Percentiles rank a stretch among this genome's conserved stretches.
These are phyloP conservation scores for Oryzias javanicus DNA, from an alignment of 2,113 vertebrate species.

Conservation along the genomic window DNA sequence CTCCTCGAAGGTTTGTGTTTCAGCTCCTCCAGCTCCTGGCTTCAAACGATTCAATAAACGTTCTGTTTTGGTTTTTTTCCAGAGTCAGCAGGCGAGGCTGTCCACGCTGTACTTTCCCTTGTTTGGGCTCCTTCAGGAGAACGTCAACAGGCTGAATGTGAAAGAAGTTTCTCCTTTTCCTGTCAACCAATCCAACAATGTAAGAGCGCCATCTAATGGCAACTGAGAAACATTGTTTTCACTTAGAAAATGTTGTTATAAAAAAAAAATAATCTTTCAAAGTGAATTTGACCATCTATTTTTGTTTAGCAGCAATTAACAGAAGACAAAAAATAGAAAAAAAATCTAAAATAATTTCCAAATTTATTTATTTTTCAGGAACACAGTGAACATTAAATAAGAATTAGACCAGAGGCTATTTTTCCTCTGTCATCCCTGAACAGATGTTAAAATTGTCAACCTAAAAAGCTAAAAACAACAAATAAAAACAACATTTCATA, in stretches of 20 bases:
- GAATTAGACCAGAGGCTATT: too few relatives aligned
- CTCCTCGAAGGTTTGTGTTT: slow-evolving; percentile 78
- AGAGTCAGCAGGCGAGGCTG: slow-evolving; percentile 95
- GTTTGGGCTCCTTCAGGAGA: slow-evolving; percentile 94
- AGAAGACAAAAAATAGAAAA: too few relatives aligned
- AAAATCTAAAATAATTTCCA: too few relatives aligned
- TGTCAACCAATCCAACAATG: slow-evolving; percentile 82
- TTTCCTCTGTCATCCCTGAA: too few relatives aligned
- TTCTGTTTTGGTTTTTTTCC: slow-evolving; percentile 45
- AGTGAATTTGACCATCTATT: too few relatives aligned
- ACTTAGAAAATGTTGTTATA: not conserved
- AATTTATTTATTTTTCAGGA: too few relatives aligned
- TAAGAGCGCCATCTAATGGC: slow-evolving; percentile 74
- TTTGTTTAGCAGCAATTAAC: too few relatives aligned
- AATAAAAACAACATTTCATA: too few relatives aligned
- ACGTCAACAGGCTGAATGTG: slow-evolving; percentile 94
- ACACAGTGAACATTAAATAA: too few relatives aligned
- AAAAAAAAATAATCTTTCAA: not conserved
- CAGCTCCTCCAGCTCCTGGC: not conserved
- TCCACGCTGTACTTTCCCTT: slow-evolving; percentile 94
- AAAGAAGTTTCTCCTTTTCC: slow-evolving; percentile 87
- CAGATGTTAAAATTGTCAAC: too few relatives aligned
- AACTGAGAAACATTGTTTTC: not conserved
- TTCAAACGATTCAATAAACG: not conserved
- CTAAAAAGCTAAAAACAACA: too few relatives aligned